phyloP scores from a whole-genome alignment of 2,797 vertebrate genomes.

The Myotis vivesi region DNA sequence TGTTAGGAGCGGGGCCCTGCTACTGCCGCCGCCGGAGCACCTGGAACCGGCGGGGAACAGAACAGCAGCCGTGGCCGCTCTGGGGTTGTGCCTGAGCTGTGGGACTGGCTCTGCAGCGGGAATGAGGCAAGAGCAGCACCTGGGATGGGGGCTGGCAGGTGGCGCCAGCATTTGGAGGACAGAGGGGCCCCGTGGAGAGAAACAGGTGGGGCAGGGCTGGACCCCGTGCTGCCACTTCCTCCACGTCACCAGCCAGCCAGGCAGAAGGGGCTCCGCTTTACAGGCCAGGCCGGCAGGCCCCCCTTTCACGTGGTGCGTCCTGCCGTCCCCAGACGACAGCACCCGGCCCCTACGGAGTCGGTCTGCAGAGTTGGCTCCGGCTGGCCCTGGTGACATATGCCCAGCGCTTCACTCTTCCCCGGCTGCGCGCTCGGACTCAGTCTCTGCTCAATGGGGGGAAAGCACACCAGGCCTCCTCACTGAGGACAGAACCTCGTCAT shows the following conservation, averaged over 20 bases:
- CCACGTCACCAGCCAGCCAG: not conserved
- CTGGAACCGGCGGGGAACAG: not conserved
- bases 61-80: too few species aligned
- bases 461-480: accelerated
- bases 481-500: not conserved
- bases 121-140: not conserved
- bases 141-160: not conserved
- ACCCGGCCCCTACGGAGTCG: not conserved
- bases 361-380: not conserved
- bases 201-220: not conserved
- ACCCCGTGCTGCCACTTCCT: not conserved
- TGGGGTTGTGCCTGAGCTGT: not conserved
- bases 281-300: too few species aligned
- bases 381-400: not conserved
- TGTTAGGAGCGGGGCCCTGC: not conserved
- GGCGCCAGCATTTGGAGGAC: not conserved
- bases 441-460: accelerated
- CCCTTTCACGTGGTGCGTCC: too few species aligned
- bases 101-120: not conserved
- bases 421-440: accelerated
- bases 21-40: not conserved
- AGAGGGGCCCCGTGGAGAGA: not conserved
- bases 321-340: not conserved
- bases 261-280: not conserved
- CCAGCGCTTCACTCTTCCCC: not conserved